Conservation (phyloP, 2,113 vertebrate species). For the Apteryx mantelli region DNA sequence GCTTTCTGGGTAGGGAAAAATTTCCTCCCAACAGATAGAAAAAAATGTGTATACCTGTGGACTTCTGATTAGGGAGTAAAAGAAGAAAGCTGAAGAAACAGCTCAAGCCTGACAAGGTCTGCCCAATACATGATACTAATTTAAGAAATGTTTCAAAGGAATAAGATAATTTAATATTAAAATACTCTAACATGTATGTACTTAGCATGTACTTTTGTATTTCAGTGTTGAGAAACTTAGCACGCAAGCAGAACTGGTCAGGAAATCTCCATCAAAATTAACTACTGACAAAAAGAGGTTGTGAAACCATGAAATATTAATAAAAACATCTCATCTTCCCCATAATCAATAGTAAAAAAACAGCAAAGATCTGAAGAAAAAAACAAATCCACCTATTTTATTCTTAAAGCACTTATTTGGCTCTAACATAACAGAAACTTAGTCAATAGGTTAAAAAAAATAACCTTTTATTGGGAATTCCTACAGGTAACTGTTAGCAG, state of each 20-base stretch:
- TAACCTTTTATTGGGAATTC: background rate
- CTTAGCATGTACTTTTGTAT: background rate
- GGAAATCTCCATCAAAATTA: background rate
- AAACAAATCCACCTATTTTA: background rate
- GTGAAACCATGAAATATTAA: background rate
- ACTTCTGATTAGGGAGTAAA: background rate
- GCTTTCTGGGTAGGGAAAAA: background rate
- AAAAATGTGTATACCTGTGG: background rate
- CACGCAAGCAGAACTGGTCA: fast-evolving
- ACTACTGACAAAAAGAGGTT: background rate
- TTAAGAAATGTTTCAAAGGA: background rate
- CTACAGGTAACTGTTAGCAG: background rate
- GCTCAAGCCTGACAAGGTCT: background rate
- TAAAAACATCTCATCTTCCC: background rate
- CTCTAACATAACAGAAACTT: background rate
- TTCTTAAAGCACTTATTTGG: background rate
- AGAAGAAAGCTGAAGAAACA: background rate
- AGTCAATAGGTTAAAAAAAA: background rate
- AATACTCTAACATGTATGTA: background rate
- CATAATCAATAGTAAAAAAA: background rate
- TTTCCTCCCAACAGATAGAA: fast-evolving
- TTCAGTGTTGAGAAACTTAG: background rate
- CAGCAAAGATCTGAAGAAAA: background rate
- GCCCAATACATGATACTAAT: background rate
- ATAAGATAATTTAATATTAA: background rate